Evolutionary conservation across 1,140 invertebrate species (phyloP).

Genomic region (Trialeurodes vaporariorum): DNA sequence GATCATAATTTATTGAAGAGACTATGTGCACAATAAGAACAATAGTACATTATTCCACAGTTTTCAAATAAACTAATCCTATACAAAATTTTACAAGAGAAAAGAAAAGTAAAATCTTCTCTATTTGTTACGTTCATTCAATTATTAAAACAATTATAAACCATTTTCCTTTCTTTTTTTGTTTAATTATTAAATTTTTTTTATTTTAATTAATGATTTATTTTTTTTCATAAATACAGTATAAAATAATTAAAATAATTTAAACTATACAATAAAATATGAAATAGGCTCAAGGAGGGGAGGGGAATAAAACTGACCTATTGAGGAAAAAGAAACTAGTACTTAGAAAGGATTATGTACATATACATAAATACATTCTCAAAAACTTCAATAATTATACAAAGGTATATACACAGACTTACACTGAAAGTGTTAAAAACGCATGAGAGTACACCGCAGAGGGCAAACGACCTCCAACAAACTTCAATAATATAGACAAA

Average conservation of each 20-base stretch:
- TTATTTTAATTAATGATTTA: not conserved
- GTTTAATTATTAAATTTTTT: not conserved
- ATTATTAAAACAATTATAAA: not conserved
- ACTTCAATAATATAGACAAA: not conserved
- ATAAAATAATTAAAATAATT: not conserved
- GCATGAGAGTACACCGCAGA: too few relatives aligned
- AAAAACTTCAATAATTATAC: not conserved
- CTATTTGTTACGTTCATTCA: not conserved
- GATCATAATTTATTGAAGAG: constrained; percentile 1
- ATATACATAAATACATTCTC: not conserved
- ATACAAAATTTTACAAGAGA: not conserved
- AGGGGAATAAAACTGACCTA: too few relatives aligned
- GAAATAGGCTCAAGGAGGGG: not conserved
- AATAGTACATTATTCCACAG: not conserved
- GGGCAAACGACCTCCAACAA: too few relatives aligned
- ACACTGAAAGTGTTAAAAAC: too few relatives aligned
- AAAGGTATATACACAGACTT: too few relatives aligned
- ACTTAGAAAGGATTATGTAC: not conserved
- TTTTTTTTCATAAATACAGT: not conserved
- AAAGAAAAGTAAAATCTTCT: constrained; percentile 1
- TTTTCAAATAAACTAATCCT: not conserved
- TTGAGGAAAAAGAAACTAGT: not conserved
- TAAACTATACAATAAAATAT: not conserved
- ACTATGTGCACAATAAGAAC: not conserved
- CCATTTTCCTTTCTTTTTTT: not conserved